A percentile compares a stretch with the other conserved stretches of the same genome.
These are phyloP conservation scores for Holocentrus rufus DNA, from an alignment of 2,797 vertebrate genomes.

Conservation along the genomic window DNA sequence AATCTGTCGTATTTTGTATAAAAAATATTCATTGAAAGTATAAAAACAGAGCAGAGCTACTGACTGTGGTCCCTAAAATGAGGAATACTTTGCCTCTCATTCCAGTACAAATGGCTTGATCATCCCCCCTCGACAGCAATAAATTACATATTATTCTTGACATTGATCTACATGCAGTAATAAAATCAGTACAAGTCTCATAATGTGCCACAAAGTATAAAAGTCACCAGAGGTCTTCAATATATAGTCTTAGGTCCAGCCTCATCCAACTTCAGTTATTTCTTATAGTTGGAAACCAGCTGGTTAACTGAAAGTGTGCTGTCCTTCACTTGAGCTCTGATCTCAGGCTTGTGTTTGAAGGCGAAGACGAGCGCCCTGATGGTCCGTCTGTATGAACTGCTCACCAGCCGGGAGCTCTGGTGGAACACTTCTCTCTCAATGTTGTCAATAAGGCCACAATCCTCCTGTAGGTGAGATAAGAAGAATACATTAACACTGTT, in stretches of 20 bases:
- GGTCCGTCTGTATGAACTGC: constrained; percentile 87
- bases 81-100: constrained; percentile 4
- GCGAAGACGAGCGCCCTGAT: constrained; percentile 92
- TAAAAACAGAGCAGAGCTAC: constrained; percentile 29
- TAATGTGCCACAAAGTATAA: constrained; percentile 59
- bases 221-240: not conserved
- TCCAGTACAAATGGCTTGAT: constrained; percentile 18
- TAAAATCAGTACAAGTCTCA: constrained; percentile 28
- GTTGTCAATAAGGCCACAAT: constrained; percentile 92
- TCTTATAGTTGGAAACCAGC: constrained; percentile 90
- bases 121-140: not conserved
- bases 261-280: constrained; percentile 73
- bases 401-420: constrained; percentile 90
- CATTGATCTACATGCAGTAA: constrained; percentile 10
- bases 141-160: constrained; percentile 15
- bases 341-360: constrained; percentile 90
- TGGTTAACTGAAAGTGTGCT: constrained; percentile 80
- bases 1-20: constrained; percentile 35
- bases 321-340: constrained; percentile 85
- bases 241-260: not conserved
- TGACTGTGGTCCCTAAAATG: not conserved
- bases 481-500: constrained; percentile 8
- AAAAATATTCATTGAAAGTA: constrained; percentile 40
- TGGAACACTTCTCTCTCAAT: constrained; percentile 96
- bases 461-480: constrained; percentile 80